phyloP scores from a whole-genome alignment of 2,113 vertebrate species.

The Neolamprologus cancellatus region DNA sequence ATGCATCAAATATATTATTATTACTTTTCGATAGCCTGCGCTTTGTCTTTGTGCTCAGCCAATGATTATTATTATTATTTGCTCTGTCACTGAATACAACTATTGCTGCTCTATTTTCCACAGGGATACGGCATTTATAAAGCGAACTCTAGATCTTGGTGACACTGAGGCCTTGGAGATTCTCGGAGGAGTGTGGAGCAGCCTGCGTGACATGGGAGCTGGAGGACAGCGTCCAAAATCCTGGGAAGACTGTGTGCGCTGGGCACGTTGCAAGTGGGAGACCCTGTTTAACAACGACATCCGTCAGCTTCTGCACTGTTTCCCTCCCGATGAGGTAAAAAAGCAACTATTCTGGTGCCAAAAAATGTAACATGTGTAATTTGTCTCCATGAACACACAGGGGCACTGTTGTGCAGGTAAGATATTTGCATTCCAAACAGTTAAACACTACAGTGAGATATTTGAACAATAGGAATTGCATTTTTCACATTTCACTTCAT shows the following conservation, averaged over 20 bases:
- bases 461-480: background rate
- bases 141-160: conserved; percentile 21
- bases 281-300: conserved; percentile 68
- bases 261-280: conserved; percentile 77
- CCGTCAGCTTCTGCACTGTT: conserved; percentile 71
- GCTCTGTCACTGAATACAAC: background rate
- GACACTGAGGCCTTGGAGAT: conserved; percentile 63
- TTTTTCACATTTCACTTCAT: background rate
- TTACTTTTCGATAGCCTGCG: background rate
- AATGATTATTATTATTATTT: background rate
- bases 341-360: background rate
- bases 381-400: conserved; percentile 6
- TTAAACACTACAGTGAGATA: background rate
- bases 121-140: conserved; percentile 67
- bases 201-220: conserved; percentile 38
- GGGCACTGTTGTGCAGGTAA: conserved; percentile 25
- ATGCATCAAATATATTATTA: background rate
- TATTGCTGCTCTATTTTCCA: background rate
- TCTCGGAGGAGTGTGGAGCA: conserved; percentile 55
- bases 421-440: background rate
- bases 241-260: conserved; percentile 75
- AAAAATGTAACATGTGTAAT: background rate
- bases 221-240: conserved; percentile 40
- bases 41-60: background rate
- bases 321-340: conserved; percentile 65